Base-by-base conservation (phyloP, 2,888 invertebrate genomes). In the Venustoraphidia nigricollis region DNA sequence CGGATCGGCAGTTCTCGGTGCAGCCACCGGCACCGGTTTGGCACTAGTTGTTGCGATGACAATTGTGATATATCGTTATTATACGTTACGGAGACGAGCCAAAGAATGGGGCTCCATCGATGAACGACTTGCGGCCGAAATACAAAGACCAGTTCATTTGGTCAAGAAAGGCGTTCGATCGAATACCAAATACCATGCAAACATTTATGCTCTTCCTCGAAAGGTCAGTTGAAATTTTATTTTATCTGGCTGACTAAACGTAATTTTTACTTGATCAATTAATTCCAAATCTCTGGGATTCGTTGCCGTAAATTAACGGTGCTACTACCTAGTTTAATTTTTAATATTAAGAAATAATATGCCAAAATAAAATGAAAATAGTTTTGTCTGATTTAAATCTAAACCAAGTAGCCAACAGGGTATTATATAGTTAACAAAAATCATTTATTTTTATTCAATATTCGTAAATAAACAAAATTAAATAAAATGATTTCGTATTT, bases 51-150 rank as follows among this genome's bases (percentile, higher is more conserved):
- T 81, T 36, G 80, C 79, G 10, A 73, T 81, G 60, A 80, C 79
- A 6, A 70, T 81, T 49, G 76, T 81, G 36, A 70, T 79, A 55
- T 80, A 79, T 59, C 76, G 79, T 36, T 81, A 81, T 59, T 80
- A 81, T 62, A 67, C 72, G 34, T 61, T 71, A 6, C 70, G 73
- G 42, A 68, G 70, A 42, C 72, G 73, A 49, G 70, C 73, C 17
- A 76, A 76, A 58, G 76, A 76, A 59, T 80, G 79, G 79, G 75
- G 57, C 39, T 62, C 62, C 9, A 48, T 65, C 43, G 64, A 65
- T 51, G 54, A 57, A 38, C 54, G 62, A 53, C 59, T 27, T 27
- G 27, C 27, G 6, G 40, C 40, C 9, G 40, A 14, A 9, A 39
- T 39, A 14, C 40, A 39, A 9, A 27, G 27, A 27, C 40, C 40